Conservation (phyloP, 2,797 vertebrate genomes). For the Pangasius macronema region DNA sequence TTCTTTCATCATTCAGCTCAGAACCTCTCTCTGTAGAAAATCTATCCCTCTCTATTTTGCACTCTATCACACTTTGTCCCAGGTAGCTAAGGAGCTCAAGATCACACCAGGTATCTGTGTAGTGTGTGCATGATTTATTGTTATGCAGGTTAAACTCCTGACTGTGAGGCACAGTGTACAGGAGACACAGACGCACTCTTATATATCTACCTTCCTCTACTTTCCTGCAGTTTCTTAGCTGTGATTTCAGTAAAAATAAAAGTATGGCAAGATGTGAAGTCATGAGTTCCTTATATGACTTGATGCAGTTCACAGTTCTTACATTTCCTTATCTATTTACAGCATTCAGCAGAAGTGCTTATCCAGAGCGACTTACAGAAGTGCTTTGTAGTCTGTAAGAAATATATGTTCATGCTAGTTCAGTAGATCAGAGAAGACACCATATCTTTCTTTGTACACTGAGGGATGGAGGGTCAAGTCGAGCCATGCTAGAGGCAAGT, state of each 20-base stretch:
- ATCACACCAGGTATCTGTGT: neutral
- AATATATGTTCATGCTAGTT: too few species aligned
- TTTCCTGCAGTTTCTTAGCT: neutral
- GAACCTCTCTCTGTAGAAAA: neutral
- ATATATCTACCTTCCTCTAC: neutral
- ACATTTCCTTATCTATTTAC: neutral
- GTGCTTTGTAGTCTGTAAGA: too few species aligned
- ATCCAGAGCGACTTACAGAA: too few species aligned
- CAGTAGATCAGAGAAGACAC: neutral
- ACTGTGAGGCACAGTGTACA: neutral
- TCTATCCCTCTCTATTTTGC: neutral
- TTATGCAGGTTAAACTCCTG: neutral
- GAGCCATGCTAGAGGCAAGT: neutral
- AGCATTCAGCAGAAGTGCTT: too few species aligned
- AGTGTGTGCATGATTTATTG: neutral
- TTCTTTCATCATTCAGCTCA: neutral
- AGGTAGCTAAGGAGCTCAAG: neutral
- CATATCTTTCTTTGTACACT: neutral
- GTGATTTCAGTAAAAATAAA: neutral
- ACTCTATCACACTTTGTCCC: conserved; percentile 8
- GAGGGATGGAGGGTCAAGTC: neutral
- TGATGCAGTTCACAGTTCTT: neutral
- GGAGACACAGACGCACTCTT: neutral
- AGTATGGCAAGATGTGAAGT: neutral
- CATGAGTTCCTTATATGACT: neutral